A percentile compares a stretch with the other conserved stretches of the same genome.
phyloP scores from a whole-genome alignment of 2,113 vertebrate genomes.

The Ctenomys sociabilis region DNA sequence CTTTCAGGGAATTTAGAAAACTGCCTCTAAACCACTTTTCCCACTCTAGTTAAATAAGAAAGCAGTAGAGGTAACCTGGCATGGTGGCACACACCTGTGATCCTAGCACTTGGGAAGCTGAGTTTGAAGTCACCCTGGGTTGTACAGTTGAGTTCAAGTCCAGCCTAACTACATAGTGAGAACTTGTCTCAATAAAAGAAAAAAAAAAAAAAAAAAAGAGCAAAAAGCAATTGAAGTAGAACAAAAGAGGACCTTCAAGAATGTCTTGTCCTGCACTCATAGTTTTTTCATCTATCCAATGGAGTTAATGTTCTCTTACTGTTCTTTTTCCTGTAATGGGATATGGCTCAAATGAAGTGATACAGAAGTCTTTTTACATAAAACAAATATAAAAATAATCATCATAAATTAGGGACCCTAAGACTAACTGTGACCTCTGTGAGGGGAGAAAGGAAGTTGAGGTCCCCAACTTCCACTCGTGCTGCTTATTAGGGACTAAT shows the following conservation, averaged over 20 bases:
- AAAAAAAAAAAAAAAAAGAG: neutral
- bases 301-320: neutral
- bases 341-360: neutral
- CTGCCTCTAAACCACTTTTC: neutral
- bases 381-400: neutral
- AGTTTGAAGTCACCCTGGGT: neutral
- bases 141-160: neutral
- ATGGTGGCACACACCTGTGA: neutral
- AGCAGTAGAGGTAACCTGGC: neutral
- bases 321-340: neutral
- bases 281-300: neutral
- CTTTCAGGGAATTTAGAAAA: neutral
- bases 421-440: neutral
- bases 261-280: neutral
- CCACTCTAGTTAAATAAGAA: neutral
- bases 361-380: neutral
- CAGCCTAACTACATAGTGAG: neutral
- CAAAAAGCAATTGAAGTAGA: neutral
- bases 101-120: neutral
- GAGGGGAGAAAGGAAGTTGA: neutral
- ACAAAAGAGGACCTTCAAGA: neutral
- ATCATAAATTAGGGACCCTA: accelerated
- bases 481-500: neutral
- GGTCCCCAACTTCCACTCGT: neutral
- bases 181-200: neutral